Evolutionary conservation across 2,888 invertebrate genomes (phyloP), one percentile per base, ranked within the genome.

Genomic region (Bellardia bayeri): DNA sequence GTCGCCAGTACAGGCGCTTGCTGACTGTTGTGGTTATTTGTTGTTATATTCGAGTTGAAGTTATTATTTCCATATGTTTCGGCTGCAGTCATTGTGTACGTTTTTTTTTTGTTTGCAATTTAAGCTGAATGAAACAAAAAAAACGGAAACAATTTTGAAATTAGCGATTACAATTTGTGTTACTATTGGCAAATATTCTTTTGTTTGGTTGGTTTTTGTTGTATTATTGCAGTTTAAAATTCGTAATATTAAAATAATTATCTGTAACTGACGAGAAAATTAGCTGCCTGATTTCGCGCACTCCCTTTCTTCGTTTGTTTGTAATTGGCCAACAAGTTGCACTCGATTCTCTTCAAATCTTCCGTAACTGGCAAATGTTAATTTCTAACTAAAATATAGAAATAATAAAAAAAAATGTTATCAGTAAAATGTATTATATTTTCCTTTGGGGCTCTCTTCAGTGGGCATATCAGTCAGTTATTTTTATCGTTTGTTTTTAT

Each of bases 81-180:
- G 56, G 66, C n/a, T 9, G 87, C 81, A 49, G 75, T 88, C 86
- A 86, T 88, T 75, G 54, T 13, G n/a, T 6, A 1, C 11, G 40
- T 49, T 54, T 40, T 72, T 49, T 56, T 61, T 72, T n/a, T 14
- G 33, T 16, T 16, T 23, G 14, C 16, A 40, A 54, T 56, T 66
- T 45, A 51, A 45, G 9, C 13, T 33, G 63, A 80, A 80, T 33
- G 63, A 80, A 80, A 56, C n/a, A 49, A 11, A 58, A 56, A 54
- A 7, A 11, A 1, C 4, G 4, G n/a, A 64, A 63, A 51, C 3
- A 56, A 54, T 37, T 30, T 51, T n/a, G 14, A 7, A 7, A 33
- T 61, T 33, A 33, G 33, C 63, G 56, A 56, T 63, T 58, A 14
- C 37, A 37, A 37, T 69, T 37, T 9, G 23, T 66, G 14, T 68